Evolutionary conservation across 2,113 vertebrate species (phyloP).

Genomic region (Aspiorhynchus laticeps): DNA sequence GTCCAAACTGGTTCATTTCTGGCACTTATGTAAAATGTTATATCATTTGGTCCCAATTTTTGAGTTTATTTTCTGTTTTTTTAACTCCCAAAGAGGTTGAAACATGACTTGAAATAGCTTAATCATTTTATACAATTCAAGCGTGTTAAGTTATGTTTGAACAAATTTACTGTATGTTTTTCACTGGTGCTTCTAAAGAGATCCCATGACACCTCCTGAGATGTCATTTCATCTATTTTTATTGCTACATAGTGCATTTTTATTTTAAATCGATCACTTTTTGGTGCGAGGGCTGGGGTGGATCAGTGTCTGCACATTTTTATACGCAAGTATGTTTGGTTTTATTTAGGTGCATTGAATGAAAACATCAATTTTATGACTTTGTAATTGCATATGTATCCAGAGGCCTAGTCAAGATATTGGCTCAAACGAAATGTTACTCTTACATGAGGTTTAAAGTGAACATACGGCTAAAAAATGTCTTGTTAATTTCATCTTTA

Average conservation of each 20-base stretch:
- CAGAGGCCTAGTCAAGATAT: neutral
- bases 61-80: conserved; percentile 38
- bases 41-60: conserved; percentile 35
- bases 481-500: conserved; percentile 50
- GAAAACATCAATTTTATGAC: conserved; percentile 5
- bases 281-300: neutral
- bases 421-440: conserved; percentile 10
- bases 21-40: conserved; percentile 59
- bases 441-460: conserved; percentile 40
- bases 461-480: conserved; percentile 52
- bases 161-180: conserved; percentile 64
- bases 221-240: conserved; percentile 30
- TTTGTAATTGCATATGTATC: conserved; percentile 10
- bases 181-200: conserved; percentile 72
- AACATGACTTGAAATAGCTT: conserved; percentile 56
- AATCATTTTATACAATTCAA: conserved; percentile 59
- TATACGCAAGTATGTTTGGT: conserved; percentile 1
- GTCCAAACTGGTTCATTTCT: conserved; percentile 59
- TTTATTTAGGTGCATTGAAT: conserved; percentile 12
- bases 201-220: conserved; percentile 42
- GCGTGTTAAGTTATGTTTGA: conserved; percentile 54
- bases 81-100: conserved; percentile 56
- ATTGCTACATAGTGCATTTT: conserved; percentile 48
- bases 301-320: conserved; percentile 34
- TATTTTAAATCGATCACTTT: conserved; percentile 38